Evolutionary conservation across 1,140 invertebrate species (phyloP).

Genomic region (Papilio aristodemus): DNA sequence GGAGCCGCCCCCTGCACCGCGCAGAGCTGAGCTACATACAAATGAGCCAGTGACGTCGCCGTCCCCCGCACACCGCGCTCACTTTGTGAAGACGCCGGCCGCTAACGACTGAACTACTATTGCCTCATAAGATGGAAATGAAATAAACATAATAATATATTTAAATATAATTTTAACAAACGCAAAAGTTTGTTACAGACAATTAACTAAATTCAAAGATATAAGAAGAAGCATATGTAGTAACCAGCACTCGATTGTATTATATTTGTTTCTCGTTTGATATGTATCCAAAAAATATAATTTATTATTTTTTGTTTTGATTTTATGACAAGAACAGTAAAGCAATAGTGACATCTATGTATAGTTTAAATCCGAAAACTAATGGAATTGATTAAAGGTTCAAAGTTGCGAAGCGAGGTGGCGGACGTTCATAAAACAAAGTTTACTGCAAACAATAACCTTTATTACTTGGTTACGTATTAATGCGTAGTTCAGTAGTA

Average conservation of each 20-base stretch:
- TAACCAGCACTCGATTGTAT: too few species aligned
- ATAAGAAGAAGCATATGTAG: too few species aligned
- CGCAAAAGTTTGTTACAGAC: too few species aligned
- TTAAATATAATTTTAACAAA: not conserved
- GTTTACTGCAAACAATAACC: slow-evolving; percentile 78
- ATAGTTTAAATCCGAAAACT: slow-evolving; percentile 44
- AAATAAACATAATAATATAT: slow-evolving; percentile 7
- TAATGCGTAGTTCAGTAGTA: slow-evolving; percentile 73
- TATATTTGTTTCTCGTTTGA: too few species aligned
- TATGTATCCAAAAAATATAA: too few species aligned
- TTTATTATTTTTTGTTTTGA: too few species aligned
- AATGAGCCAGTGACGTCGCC: slow-evolving; percentile 53
- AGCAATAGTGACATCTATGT: not conserved
- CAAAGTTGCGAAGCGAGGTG: slow-evolving; percentile 49
- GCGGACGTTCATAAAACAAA: slow-evolving; percentile 71
- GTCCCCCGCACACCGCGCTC: slow-evolving; percentile 36
- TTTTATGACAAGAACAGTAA: too few species aligned
- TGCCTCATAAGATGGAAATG: not conserved
- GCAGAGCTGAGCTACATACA: slow-evolving; percentile 67
- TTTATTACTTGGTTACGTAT: slow-evolving; percentile 75
- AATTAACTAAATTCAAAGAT: too few species aligned
- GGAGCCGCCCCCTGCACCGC: slow-evolving; percentile 59
- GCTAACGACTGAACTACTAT: slow-evolving; percentile 24
- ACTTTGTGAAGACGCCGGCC: slow-evolving; percentile 14
- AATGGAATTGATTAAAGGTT: slow-evolving; percentile 61